Percentiles rank a stretch among this genome's conserved stretches.
These are phyloP conservation scores for Corythornis leucogaster DNA, from an alignment of 2,797 vertebrate species.

Conservation along the genomic window DNA sequence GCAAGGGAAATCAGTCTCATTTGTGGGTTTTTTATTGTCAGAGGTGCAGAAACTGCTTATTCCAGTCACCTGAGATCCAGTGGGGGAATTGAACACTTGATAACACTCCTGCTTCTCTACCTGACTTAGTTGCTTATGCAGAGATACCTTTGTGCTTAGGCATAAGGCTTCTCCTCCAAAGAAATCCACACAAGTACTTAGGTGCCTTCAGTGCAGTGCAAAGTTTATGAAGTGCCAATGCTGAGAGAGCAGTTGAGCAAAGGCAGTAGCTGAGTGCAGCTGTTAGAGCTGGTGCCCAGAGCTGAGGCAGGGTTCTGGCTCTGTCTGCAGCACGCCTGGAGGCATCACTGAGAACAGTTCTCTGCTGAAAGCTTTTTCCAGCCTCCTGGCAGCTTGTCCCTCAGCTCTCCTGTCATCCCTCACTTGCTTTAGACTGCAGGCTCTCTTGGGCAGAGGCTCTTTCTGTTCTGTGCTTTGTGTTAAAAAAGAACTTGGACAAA, in stretches of 20 bases:
- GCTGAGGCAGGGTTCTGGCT: not conserved
- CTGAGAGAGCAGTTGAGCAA: not conserved
- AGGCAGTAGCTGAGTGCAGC: not conserved
- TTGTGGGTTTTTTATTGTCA: not conserved
- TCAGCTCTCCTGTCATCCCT: not conserved
- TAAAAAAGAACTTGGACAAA: not conserved
- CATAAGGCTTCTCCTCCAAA: not conserved
- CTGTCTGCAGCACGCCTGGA: not conserved
- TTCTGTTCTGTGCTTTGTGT: not conserved
- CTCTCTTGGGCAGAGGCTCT: not conserved
- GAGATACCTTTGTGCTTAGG: not conserved
- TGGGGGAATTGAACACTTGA: not conserved
- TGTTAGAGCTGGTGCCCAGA: not conserved
- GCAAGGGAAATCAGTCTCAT: not conserved
- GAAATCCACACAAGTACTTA: not conserved
- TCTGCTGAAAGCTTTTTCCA: not conserved
- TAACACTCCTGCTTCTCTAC: not conserved
- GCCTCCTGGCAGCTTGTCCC: not conserved
- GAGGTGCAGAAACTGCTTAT: not conserved
- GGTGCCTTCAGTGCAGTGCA: not conserved
- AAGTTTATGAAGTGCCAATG: not conserved
- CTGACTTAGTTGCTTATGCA: not conserved
- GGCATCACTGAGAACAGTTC: not conserved
- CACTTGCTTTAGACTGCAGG: not conserved
- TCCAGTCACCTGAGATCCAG: not conserved